phyloP scores from a whole-genome alignment of 2,888 invertebrate genomes.

The Sarcophaga carnaria region DNA sequence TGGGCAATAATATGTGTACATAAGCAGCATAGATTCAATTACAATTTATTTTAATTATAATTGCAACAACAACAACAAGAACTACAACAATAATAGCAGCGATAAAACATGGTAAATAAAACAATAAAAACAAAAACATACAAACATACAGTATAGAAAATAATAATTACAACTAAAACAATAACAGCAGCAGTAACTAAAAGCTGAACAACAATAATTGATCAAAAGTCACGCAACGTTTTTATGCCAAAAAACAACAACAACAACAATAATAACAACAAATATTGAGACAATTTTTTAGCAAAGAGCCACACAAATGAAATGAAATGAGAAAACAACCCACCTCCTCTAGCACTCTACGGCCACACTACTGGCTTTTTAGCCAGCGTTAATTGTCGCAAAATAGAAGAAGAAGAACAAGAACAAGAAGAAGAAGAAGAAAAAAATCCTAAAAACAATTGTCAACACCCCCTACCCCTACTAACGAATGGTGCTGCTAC shows the following conservation, averaged over 20 bases:
- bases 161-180: slow-evolving; percentile 62
- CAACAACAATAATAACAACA: not conserved
- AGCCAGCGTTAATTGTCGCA: slow-evolving; percentile 40
- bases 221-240: slow-evolving; percentile 69
- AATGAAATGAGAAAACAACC: slow-evolving; percentile 7
- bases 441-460: slow-evolving; percentile 67
- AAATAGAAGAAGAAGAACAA: not conserved
- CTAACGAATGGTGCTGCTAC: not conserved
- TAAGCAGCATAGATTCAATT: slow-evolving; percentile 58
- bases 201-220: slow-evolving; percentile 68
- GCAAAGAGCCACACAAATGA: not conserved
- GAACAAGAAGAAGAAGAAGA: not conserved
- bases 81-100: slow-evolving; percentile 1
- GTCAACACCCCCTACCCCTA: slow-evolving; percentile 66
- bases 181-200: slow-evolving; percentile 43
- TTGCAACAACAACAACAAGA: slow-evolving; percentile 51
- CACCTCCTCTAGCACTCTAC: slow-evolving; percentile 18
- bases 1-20: not conserved
- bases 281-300: slow-evolving; percentile 49
- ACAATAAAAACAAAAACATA: not conserved
- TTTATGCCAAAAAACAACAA: slow-evolving; percentile 44
- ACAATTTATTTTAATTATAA: slow-evolving; percentile 64
- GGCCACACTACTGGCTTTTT: not conserved
- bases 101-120: not conserved
- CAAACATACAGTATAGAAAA: slow-evolving; percentile 36